Evolutionary conservation across 64 coral and sea anemone species (phyloP).

Genomic region (Porites lutea): DNA sequence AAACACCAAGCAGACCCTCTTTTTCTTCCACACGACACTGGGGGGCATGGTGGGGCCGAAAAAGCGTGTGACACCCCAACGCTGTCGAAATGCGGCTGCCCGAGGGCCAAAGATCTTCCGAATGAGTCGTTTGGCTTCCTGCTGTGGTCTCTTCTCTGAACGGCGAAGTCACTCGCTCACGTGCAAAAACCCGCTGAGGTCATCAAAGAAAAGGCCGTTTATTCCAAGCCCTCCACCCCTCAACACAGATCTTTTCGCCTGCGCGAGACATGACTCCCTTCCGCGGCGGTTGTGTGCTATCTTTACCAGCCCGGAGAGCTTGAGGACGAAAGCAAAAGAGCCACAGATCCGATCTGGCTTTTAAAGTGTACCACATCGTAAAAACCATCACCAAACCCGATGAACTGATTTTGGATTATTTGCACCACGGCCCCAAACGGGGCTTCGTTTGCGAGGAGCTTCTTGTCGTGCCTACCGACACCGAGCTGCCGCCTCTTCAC

Average conservation of each 20-base stretch:
- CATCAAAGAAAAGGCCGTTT: background rate
- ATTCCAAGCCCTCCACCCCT: conserved; percentile 6
- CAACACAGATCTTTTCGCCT: conserved; percentile 24
- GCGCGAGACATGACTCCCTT: background rate
- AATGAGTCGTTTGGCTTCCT: background rate
- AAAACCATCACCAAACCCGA: too few species aligned
- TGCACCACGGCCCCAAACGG: too few species aligned
- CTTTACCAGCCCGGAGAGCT: conserved; percentile 53
- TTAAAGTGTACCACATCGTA: background rate
- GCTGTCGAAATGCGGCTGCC: background rate
- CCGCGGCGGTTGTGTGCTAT: conserved; percentile 46
- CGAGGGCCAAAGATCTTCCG: background rate
- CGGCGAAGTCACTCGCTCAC: background rate
- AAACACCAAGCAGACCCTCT: too few species aligned
- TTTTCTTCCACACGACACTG: too few species aligned
- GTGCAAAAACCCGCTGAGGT: background rate
- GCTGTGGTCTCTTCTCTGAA: conserved; percentile 23
- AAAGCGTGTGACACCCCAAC: too few species aligned
- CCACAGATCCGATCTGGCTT: background rate
- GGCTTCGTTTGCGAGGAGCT: conserved; percentile 5
- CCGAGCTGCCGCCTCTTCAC: background rate
- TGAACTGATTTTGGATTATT: too few species aligned
- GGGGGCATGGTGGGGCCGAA: too few species aligned
- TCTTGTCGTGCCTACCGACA: background rate
- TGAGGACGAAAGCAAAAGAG: too few species aligned